Base-by-base conservation (phyloP, 2,113 vertebrate species). In the Cryptomyrus ogoouensis region DNA sequence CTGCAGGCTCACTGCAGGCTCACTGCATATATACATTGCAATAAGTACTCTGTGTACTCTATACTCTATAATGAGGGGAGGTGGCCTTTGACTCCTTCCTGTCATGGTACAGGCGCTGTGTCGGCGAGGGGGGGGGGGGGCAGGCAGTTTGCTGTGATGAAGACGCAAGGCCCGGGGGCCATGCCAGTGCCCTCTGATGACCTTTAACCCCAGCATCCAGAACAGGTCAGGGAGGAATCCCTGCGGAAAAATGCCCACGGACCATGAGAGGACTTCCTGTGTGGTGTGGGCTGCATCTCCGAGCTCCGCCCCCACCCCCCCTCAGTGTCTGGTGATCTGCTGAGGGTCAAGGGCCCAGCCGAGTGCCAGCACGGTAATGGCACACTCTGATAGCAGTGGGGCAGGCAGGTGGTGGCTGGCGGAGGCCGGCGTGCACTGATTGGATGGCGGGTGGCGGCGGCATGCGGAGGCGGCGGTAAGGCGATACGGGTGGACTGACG, bases 401-500 rank as follows among this genome's bases (percentile, higher is more conserved):
- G 62, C n/a, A 27, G 62, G 27, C 62, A 70, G 62, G 62, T 70
- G n/a, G n/a, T 1, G 62, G n/a, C 62, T 13, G 62, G n/a, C 62
- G 27, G 27, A 70, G 62, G 62, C 62, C 62, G 62, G 62, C n/a
- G n/a, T 1, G n/a, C n/a, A 70, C 62, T 27, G 62, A 70, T 70
- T 70, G 62, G 62, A 13, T 70, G 62, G 27, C 62, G 62, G 62
- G 62, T 70, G n/a, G 62, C 13, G 58, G 88, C 89, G 52, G 86
- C 44, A 50, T 89, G 49, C 80, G 39, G 89, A 86, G 90, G 87
- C 70, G 62, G 89, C 86, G 31, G 88, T 49, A 88, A 87, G 87
- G 87, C 80, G 87, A 53, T 74, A 58, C 88, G 87, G 91, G 49
- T 8, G 88, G 88, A 94, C 93, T 93, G 93, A 95, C 92, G 92